Conservation (phyloP, 1,140 invertebrate species). For the Papilio aristodemus region DNA sequence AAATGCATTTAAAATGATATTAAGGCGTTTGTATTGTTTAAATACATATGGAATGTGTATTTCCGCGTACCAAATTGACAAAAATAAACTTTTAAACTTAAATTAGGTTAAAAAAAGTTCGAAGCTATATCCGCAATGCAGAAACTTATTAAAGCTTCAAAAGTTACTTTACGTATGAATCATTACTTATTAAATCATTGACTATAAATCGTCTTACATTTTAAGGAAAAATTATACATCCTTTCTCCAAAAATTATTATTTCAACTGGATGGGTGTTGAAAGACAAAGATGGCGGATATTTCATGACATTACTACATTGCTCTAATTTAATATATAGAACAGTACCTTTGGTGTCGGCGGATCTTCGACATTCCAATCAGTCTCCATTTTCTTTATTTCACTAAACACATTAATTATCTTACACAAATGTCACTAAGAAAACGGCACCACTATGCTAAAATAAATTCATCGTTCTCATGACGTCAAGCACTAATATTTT, state of each 20-base stretch:
- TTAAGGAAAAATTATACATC: slow-evolving; percentile 13
- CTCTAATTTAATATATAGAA: slow-evolving; percentile 58
- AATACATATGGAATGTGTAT: neutral
- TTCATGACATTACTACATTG: slow-evolving; percentile 69
- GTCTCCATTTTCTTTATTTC: slow-evolving; percentile 77
- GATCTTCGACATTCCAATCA: slow-evolving; percentile 77
- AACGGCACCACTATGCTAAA: slow-evolving; percentile 66
- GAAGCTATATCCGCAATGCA: slow-evolving; percentile 24
- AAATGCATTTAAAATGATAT: neutral
- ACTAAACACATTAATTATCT: slow-evolving; percentile 75
- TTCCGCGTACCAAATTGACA: neutral
- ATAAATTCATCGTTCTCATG: slow-evolving; percentile 71
- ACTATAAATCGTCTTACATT: neutral
- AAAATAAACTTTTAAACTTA: slow-evolving; percentile 28
- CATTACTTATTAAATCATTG: neutral
- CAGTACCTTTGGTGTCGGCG: slow-evolving; percentile 70
- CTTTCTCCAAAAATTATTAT: slow-evolving; percentile 45
- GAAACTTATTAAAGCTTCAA: neutral
- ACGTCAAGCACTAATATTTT: slow-evolving; percentile 71
- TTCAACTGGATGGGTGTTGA: slow-evolving; percentile 45
- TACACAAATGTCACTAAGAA: slow-evolving; percentile 66
- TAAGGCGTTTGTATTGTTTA: neutral
- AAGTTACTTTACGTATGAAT: neutral
- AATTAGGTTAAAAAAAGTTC: slow-evolving; percentile 34
- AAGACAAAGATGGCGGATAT: slow-evolving; percentile 73